Conservation (phyloP, 2,113 vertebrate genomes). For the Trematomus loennbergii region DNA sequence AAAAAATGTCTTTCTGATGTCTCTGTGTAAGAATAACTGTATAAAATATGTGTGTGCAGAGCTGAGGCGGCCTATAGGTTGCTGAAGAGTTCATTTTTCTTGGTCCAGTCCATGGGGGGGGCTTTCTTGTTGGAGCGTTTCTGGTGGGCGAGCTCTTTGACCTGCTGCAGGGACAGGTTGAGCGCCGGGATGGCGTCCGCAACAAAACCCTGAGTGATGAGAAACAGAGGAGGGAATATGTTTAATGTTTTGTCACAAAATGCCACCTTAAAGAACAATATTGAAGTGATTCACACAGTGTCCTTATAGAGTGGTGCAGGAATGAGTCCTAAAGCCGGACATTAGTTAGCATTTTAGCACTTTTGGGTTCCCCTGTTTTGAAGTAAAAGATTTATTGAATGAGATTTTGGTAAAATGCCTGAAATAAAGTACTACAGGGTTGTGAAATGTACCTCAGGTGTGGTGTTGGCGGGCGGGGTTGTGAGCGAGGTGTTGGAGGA, state of each 20-base stretch:
- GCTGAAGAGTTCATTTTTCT: conserved; percentile 98
- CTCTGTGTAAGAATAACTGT: conserved; percentile 21
- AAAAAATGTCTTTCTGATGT: conserved; percentile 9
- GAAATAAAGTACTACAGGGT: too few species aligned
- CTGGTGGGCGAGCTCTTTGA: conserved; percentile 94
- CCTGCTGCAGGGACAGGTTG: conserved; percentile 91
- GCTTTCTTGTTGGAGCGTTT: conserved; percentile 95
- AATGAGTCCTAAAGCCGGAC: too few species aligned
- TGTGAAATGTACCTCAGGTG: conserved; percentile 71
- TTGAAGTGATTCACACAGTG: too few species aligned
- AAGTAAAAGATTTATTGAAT: too few species aligned
- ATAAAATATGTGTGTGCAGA: conserved; percentile 22
- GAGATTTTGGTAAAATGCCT: too few species aligned
- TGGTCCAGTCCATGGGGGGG: conserved; percentile 99
- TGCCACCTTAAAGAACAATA: too few species aligned
- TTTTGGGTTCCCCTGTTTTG: too few species aligned
- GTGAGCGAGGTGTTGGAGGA: conserved; percentile 81
- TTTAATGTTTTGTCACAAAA: neutral
- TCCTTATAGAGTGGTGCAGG: too few species aligned
- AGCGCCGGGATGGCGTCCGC: conserved; percentile 85
- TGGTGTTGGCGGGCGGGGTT: conserved; percentile 63
- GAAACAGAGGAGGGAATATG: neutral
- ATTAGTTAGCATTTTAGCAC: too few species aligned
- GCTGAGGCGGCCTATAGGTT: conserved; percentile 87
- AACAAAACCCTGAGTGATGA: conserved; percentile 49